Evolutionary conservation across 2,888 invertebrate species (phyloP).

Genomic region (Actias luna): DNA sequence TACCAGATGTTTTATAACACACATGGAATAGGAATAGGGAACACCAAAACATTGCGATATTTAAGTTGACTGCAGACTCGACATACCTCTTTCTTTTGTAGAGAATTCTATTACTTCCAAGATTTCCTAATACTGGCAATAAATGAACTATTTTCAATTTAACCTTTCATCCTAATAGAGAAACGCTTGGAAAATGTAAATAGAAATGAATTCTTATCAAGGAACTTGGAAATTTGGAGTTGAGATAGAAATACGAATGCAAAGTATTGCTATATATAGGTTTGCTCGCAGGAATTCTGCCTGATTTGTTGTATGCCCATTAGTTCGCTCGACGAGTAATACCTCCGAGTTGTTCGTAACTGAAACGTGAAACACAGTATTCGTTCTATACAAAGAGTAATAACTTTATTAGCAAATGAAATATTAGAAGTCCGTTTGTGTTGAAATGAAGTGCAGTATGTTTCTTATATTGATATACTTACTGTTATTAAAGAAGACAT

Average conservation of each 20-base stretch:
- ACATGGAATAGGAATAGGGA: conserved; percentile 29
- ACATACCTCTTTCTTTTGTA: conserved; percentile 45
- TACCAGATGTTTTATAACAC: neutral
- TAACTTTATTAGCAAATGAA: conserved; percentile 29
- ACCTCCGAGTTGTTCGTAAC: conserved; percentile 87
- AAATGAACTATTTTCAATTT: conserved; percentile 1
- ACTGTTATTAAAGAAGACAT: too few species aligned
- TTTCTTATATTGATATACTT: too few species aligned
- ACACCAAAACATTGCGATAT: conserved; percentile 40
- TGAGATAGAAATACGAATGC: conserved; percentile 37
- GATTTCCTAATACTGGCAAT: neutral
- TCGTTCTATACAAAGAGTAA: conserved; percentile 42
- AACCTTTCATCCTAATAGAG: conserved; percentile 29
- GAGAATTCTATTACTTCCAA: conserved; percentile 17
- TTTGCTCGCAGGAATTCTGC: conserved; percentile 92
- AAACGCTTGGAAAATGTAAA: conserved; percentile 43
- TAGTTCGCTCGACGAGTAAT: conserved; percentile 91
- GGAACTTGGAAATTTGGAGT: conserved; percentile 65
- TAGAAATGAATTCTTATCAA: conserved; percentile 46
- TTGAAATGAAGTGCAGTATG: neutral
- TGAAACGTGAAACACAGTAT: conserved; percentile 80
- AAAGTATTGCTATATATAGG: conserved; percentile 86
- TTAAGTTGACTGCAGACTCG: conserved; percentile 35
- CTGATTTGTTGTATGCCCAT: conserved; percentile 86
- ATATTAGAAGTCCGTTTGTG: conserved; percentile 1